These are phyloP conservation scores for Chesias legatella DNA, from an alignment of 2,888 invertebrate genomes.

Conservation along the genomic window DNA sequence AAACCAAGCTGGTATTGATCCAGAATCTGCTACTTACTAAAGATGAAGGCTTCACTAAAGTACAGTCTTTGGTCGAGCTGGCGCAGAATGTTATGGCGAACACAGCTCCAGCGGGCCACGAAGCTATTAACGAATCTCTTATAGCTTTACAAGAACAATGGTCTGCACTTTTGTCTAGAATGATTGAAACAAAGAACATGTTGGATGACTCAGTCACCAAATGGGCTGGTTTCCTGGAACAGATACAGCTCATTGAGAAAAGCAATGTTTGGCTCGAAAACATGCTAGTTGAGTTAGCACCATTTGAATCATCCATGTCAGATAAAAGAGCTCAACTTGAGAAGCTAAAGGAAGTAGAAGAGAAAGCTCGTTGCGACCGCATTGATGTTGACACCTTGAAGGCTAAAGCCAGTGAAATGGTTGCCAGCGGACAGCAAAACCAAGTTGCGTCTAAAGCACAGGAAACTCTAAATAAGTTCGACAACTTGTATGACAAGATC, in stretches of 20 bases:
- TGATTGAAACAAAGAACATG: constrained; percentile 93
- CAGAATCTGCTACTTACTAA: constrained; percentile 94
- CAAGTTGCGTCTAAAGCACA: constrained; percentile 91
- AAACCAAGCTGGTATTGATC: constrained; percentile 90
- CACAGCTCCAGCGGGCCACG: constrained; percentile 93
- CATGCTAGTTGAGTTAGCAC: constrained; percentile 86
- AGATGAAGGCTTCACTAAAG: constrained; percentile 94
- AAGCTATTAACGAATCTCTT: constrained; percentile 90
- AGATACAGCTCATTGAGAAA: constrained; percentile 91
- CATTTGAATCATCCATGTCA: constrained; percentile 89
- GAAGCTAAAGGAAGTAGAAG: constrained; percentile 90
- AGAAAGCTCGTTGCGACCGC: constrained; percentile 93
- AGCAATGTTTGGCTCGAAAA: constrained; percentile 88
- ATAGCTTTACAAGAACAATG: constrained; percentile 93
- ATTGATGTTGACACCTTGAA: constrained; percentile 93
- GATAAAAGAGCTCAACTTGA: constrained; percentile 93
- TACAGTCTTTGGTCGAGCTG: constrained; percentile 93
- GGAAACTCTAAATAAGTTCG: constrained; percentile 91
- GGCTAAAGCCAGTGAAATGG: constrained; percentile 91
- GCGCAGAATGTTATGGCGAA: constrained; percentile 95
- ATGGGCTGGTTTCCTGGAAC: constrained; percentile 94
- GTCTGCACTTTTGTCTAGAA: constrained; percentile 91
- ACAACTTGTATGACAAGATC: constrained; percentile 87
- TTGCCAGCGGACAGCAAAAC: constrained; percentile 91
- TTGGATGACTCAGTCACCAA: constrained; percentile 94